Conservation (phyloP, 2,888 invertebrate genomes). For the Cremastinae sp. region DNA sequence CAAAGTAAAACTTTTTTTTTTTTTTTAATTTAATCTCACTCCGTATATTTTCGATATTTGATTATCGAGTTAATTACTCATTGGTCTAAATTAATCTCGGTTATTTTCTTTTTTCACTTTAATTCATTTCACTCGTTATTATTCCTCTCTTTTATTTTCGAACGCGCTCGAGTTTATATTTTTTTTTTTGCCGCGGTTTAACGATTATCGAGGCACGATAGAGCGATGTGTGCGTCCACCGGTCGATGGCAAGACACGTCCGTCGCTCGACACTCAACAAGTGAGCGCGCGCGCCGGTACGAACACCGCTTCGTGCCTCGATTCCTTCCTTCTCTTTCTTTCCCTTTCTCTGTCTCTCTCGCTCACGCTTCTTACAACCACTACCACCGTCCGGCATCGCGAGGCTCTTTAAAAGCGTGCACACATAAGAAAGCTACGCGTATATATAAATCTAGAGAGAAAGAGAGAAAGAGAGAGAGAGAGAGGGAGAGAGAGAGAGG, state of each 20-base stretch:
- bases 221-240: slow-evolving; percentile 47
- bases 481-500: neutral
- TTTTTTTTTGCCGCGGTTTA: slow-evolving; percentile 16
- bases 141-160: neutral
- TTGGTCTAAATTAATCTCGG: neutral
- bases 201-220: slow-evolving; percentile 45
- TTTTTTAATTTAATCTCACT: slow-evolving; percentile 3
- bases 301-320: slow-evolving; percentile 68
- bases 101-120: neutral
- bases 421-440: slow-evolving; percentile 26
- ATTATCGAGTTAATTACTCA: neutral
- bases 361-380: slow-evolving; percentile 29
- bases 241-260: slow-evolving; percentile 68
- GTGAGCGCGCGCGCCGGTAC: slow-evolving; percentile 76
- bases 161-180: neutral
- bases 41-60: no score
- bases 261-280: slow-evolving; percentile 78
- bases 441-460: neutral
- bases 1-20: neutral
- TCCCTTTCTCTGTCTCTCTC: slow-evolving; percentile 13
- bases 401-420: slow-evolving; percentile 12
- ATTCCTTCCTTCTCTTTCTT: slow-evolving; percentile 61
- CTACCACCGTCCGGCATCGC: slow-evolving; percentile 20
- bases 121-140: neutral
- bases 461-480: neutral